Base-by-base conservation (phyloP, 2,888 invertebrate species). In the Rapana venosa region DNA sequence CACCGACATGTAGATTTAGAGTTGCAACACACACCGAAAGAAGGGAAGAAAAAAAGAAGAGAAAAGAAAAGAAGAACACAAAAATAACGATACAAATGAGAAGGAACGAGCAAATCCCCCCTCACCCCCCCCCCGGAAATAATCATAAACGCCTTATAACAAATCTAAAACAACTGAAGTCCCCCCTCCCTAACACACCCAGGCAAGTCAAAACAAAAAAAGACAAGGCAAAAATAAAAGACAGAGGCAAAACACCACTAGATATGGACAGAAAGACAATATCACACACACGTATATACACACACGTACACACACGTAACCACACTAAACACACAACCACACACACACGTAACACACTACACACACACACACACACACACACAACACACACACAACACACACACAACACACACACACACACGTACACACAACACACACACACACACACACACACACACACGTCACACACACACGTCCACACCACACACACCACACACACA, bases 401-500 rank as follows among this genome's bases (percentile, higher is more conserved):
- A 74, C n/a, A 74, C 66, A 74, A 74, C 74, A 74, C 74, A 74
- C 74, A 74, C 74, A 74, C 74, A 74, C 74, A 74, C 74, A 74
- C 74, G n/a, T n/a, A 74, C 74, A 26, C n/a, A 74, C 74, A 47
- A n/a, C 84, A 58, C 56, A 56, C 84, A 36, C 81, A 81, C 81
- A 81, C 81, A 36, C 81, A 36, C 81, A 47, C 81, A 81, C 36
- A 66, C 83, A 22, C 83, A 47, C 83, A 26, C 83, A 47, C 83
- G 26, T 47, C 22, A 26, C 22, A n/a, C 83, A 83, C 83, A 83
- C 83, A 47, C n/a, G n/a, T n/a, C 83, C 83, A 47, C 30, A 47
- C 35, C 17, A 92, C 91, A 85, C 88, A 90, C 13, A 92, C 90
- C n/a, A 87, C n/a, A 74, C n/a, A 74, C n/a, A n/a, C 74, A 74